phyloP scores from a whole-genome alignment of 2,888 invertebrate genomes.

The Drosophila cognata region DNA sequence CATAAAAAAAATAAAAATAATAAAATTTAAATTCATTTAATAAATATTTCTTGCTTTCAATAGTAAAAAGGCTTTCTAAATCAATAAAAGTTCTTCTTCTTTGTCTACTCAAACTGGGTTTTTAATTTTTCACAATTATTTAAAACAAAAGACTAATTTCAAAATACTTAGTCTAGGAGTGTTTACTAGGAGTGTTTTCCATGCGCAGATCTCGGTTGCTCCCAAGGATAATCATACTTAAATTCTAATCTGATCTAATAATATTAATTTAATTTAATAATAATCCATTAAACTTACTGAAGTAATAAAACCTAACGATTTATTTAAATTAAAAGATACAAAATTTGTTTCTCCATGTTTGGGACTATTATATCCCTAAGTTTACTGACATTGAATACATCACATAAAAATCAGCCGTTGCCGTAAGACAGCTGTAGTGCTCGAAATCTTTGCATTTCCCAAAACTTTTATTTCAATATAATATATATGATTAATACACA shows the following conservation, averaged over 20 bases:
- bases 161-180: not conserved
- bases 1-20: not conserved
- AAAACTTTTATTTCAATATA: not conserved
- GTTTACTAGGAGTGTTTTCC: not conserved
- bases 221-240: not conserved
- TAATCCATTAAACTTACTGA: not conserved
- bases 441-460: not conserved
- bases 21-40: not conserved
- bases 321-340: not conserved
- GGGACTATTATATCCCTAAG: not conserved
- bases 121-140: not conserved
- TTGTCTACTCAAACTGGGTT: not conserved
- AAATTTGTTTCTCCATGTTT: not conserved
- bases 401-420: not conserved
- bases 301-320: not conserved
- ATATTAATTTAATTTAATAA: not conserved
- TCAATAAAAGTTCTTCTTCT: not conserved
- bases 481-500: slow-evolving; percentile 8
- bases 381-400: not conserved
- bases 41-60: not conserved
- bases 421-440: not conserved
- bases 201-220: not conserved
- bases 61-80: not conserved
- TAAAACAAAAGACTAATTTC: not conserved
- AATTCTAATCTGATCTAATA: not conserved